Conservation (phyloP, 1,140 invertebrate genomes). For the Onthophagus taurus region DNA sequence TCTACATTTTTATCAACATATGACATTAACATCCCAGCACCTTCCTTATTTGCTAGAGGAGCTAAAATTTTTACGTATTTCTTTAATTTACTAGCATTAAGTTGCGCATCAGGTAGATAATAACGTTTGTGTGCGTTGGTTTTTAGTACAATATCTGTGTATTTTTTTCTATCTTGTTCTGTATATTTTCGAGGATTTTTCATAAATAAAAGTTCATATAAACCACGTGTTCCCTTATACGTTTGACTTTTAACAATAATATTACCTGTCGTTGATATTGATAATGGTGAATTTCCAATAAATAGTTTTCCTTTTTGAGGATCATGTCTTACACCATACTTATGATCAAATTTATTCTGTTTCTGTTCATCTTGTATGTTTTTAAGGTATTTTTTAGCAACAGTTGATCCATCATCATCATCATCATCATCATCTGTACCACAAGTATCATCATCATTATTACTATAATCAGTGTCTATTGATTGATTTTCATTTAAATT, state of each 20-base stretch:
- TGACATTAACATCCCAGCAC: neutral
- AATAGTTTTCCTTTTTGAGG: neutral
- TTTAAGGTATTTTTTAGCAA: too few relatives aligned
- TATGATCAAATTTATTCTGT: slow-evolving; percentile 26
- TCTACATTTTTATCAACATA: neutral
- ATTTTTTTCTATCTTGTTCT: slow-evolving; percentile 14
- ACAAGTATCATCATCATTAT: too few relatives aligned
- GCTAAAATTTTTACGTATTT: neutral
- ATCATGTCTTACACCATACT: slow-evolving; percentile 2
- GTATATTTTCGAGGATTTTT: slow-evolving; percentile 12
- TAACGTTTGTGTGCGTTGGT: slow-evolving; percentile 14
- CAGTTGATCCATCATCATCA: too few relatives aligned
- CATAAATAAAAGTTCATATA: slow-evolving; percentile 18
- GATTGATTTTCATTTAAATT: too few relatives aligned
- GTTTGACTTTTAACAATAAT: slow-evolving; percentile 10
- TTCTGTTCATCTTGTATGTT: too few relatives aligned
- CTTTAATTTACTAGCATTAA: neutral
- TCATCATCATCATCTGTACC: too few relatives aligned
- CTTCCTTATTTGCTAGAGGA: neutral
- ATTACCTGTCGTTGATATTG: neutral
- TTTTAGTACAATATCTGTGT: slow-evolving; percentile 17
- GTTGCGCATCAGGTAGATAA: slow-evolving; percentile 4
- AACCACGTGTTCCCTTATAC: slow-evolving; percentile 14
- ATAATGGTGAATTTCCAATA: slow-evolving; percentile 6
- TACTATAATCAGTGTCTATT: too few relatives aligned